Conservation (phyloP, 2,888 invertebrate species). For the Apoderus coryli region DNA sequence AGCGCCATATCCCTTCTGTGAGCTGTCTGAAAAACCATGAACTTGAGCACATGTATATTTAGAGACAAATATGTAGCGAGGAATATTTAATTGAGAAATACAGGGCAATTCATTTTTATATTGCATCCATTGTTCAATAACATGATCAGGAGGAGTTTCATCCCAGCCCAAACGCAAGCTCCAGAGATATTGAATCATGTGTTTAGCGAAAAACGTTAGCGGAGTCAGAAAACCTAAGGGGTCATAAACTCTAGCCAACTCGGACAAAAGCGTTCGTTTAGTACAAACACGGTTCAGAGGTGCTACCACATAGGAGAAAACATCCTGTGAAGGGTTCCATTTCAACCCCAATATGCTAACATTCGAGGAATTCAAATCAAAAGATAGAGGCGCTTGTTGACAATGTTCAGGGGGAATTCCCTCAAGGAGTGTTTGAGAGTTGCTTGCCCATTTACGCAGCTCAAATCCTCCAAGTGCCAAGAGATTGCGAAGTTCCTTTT, state of each 20-base stretch:
- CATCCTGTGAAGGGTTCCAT: constrained; percentile 4
- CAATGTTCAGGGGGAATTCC: constrained; percentile 6
- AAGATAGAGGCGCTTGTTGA: neutral
- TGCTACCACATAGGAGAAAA: constrained; percentile 3
- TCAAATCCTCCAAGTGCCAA: constrained; percentile 7
- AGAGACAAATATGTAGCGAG: neutral
- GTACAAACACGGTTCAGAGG: constrained; percentile 1
- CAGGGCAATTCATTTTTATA: constrained; percentile 1
- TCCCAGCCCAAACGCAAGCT: constrained; percentile 5
- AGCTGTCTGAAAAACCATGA: constrained; percentile 13
- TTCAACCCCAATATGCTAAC: constrained; percentile 6
- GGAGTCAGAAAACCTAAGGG: constrained; percentile 6
- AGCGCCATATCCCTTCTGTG: constrained; percentile 11
- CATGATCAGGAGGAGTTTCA: constrained; percentile 3
- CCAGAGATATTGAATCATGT: constrained; percentile 6
- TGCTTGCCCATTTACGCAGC: constrained; percentile 8
- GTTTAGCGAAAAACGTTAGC: constrained; percentile 5
- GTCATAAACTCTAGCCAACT: constrained; percentile 5
- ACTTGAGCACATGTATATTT: constrained; percentile 4
- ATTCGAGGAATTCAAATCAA: neutral
- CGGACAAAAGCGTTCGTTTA: constrained; percentile 6
- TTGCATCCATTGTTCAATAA: neutral
- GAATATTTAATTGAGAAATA: constrained; percentile 3
- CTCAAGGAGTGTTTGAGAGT: constrained; percentile 11
- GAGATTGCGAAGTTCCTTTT: constrained; percentile 4